Evolutionary conservation across 2,797 vertebrate species (phyloP), one percentile per base, ranked within the genome.

Genomic region (Anguilla marmorata): DNA sequence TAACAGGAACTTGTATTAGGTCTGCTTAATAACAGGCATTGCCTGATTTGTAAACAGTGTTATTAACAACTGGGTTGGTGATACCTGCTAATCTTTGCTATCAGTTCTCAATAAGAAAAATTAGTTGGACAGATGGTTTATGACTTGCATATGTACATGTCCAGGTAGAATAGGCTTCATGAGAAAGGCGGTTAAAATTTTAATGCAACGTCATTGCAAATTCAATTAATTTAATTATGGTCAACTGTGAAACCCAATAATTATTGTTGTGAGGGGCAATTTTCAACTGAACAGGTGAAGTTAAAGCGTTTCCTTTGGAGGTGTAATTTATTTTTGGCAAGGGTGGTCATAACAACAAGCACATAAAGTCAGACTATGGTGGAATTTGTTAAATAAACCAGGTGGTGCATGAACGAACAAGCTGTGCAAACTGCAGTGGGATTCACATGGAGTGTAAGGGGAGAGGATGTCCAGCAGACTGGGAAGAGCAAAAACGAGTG

Each of bases 391-490:
- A 41, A 45, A 37, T 79, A 16, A 79, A 14, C 27, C 33, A 79
- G 37, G 74, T 79, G 74, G 37, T 45, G 33, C 37, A 45, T 21
- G 74, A 79, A 79, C 16, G 7, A 37, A 79, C 37, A 79, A 41
- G 74, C 74, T 79, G 74, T 79, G 74, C 16, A 41, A 79, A 79
- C 74, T 79, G 74, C 37, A 79, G 37, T 76, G 72, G 72, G 72
- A 76, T 76, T 76, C 33, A 37, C 33, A 30, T 37, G 52, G 52
- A 54, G 52, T 14, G 52, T 54, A 54, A 54, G 9, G 0, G 72
- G 60, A 54, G 48, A 58, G 79, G 8, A 80, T 24, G 76, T 56
- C 41, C 16, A 33, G 33, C 19, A 69, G 85, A 86, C n/a, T 56
- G n/a, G 14, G 69, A 4, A 76, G 86, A 41, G 58, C 60, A 21